Evolutionary conservation across 2,888 invertebrate species (phyloP).

Genomic region (Sarcophaga carnaria): DNA sequence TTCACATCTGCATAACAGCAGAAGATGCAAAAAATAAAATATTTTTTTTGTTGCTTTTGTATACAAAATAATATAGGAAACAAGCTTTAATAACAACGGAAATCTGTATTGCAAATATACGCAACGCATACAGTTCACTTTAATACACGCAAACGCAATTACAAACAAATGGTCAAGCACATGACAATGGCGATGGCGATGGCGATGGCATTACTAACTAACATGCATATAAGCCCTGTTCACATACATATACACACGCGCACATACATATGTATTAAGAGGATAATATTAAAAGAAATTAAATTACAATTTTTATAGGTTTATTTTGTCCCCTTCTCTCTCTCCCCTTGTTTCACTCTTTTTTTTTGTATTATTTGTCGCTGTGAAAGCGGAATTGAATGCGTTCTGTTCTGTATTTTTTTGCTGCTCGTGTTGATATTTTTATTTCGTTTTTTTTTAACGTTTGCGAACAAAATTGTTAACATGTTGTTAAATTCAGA

Average conservation of each 20-base stretch:
- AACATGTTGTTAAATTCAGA: conserved; percentile 67
- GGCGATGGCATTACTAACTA: too few species aligned
- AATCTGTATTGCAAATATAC: conserved; percentile 54
- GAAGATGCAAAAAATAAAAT: conserved; percentile 31
- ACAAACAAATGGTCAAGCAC: background rate
- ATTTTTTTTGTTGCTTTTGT: too few species aligned
- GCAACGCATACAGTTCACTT: background rate
- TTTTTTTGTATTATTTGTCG: background rate
- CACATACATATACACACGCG: background rate
- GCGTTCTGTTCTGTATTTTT: conserved; percentile 17
- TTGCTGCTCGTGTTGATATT: background rate
- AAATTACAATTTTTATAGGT: conserved; percentile 66
- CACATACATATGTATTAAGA: conserved; percentile 26
- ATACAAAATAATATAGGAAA: conserved; percentile 54
- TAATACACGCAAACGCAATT: conserved; percentile 4
- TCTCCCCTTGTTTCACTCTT: background rate
- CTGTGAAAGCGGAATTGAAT: conserved; percentile 50
- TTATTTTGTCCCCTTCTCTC: conserved; percentile 7
- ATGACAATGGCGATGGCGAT: background rate
- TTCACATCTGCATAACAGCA: conserved; percentile 63
- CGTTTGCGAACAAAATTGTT: conserved; percentile 56
- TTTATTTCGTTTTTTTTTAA: background rate
- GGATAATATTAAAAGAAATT: conserved; percentile 68
- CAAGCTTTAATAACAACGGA: conserved; percentile 67
- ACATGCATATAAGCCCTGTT: too few species aligned